A percentile compares a stretch with the other conserved stretches of the same genome.
Evolutionary conservation across 2,113 vertebrate species (phyloP).

Genomic region (Perca schrenkii): DNA sequence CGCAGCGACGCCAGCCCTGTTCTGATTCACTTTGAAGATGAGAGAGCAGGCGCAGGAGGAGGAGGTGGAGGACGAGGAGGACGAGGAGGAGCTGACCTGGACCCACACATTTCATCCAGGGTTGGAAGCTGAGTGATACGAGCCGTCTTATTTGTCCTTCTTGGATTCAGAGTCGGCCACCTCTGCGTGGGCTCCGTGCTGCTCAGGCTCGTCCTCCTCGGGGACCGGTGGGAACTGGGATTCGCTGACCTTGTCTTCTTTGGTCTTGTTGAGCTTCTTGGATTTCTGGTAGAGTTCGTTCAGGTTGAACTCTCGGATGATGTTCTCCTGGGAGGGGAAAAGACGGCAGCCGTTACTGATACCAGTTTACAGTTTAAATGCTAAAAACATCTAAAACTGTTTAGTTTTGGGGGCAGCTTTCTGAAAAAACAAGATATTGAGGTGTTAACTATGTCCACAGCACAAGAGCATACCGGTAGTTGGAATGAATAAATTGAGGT

Average conservation of each 20-base stretch:
- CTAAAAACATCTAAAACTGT: neutral
- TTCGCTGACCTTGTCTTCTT: slow-evolving; percentile 71
- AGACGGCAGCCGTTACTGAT: neutral
- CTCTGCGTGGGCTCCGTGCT: slow-evolving; percentile 62
- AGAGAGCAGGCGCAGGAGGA: neutral
- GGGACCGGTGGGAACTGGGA: slow-evolving; percentile 76
- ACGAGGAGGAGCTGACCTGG: neutral
- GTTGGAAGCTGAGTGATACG: slow-evolving; percentile 27
- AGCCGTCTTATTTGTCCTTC: slow-evolving; percentile 89
- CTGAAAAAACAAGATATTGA: no score
- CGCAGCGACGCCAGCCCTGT: neutral
- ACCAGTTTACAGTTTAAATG: neutral
- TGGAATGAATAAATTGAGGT: no score
- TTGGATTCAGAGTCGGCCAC: slow-evolving; percentile 84
- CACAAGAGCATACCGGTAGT: no score
- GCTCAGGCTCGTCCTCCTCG: slow-evolving; percentile 81
- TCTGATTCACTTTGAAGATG: slow-evolving; percentile 3
- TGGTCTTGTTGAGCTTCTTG: slow-evolving; percentile 88
- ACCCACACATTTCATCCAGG: slow-evolving; percentile 15
- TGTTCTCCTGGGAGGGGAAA: slow-evolving; percentile 89
- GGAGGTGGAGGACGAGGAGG: neutral
- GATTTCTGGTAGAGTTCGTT: slow-evolving; percentile 94
- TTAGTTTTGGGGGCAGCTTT: neutral
- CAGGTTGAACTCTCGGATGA: slow-evolving; percentile 95
- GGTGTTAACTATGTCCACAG: no score